Evolutionary conservation across 2,113 vertebrate genomes (phyloP), one percentile per base, ranked within the genome.

Genomic region (Proteles cristata): DNA sequence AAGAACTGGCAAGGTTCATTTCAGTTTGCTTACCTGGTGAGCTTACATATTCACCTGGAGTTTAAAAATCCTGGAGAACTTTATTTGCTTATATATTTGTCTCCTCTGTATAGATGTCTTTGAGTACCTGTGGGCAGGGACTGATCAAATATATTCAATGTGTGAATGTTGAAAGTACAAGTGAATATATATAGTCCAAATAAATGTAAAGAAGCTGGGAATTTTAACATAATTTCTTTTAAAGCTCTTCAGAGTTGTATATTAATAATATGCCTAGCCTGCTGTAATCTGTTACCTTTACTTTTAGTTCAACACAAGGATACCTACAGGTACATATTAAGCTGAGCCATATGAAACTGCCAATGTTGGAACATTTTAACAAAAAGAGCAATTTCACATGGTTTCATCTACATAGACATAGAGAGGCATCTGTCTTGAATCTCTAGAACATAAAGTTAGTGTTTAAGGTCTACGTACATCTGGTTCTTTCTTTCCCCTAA

Each of bases 161-260:
- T 55, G 35, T 92, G n/a, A 61, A 83, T 97, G 28, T 82, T 84
- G 33, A 86, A 58, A 91, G 16, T 69, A 81, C 45, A 96, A 76
- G 92, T 83, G 21, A 97, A 89, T 94, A 73, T 43, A 53, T 90
- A 85, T 23, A 61, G 58, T 23, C 58, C 58, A 61, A 61, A 90
- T 92, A 93, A 96, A 93, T 95, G 5, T 71, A 90, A 94, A 76
- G 31, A 79, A 43, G 21, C 31, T 84, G 3, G 16, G 69, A n/a
- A 66, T 84, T 84, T 90, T 83, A 87, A 74, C n/a, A 84, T 23
- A 88, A 77, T 90, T 91, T 90, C 31, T 83, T 94, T 73, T 85
- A 88, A 61, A 58, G 31, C 19, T 68, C 65, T 80, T 92, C 33
- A 69, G 58, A 86, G 33, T 76, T 8, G 84, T 79, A 91, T 43